Conservation (phyloP, 1,140 invertebrate species). For the Ips typographus region DNA sequence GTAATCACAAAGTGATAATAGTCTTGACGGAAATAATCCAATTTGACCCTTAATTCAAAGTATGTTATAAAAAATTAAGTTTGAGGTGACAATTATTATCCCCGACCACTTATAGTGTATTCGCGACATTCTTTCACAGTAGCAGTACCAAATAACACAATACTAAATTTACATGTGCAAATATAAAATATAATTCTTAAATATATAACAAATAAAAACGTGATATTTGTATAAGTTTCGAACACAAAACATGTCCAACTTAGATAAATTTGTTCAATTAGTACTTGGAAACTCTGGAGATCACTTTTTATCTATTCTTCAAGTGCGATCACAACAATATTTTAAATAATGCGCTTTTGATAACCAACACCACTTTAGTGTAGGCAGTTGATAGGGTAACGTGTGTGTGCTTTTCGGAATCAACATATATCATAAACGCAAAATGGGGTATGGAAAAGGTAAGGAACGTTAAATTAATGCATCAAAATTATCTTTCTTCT, state of each 20-base stretch:
- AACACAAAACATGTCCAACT: not conserved
- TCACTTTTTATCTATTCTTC: not conserved
- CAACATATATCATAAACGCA: not conserved
- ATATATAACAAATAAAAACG: not conserved
- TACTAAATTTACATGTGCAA: not conserved
- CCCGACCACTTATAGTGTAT: too few relatives aligned
- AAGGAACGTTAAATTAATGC: not conserved
- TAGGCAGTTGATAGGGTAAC: not conserved
- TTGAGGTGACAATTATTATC: too few relatives aligned
- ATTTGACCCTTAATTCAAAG: too few relatives aligned
- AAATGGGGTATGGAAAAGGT: constrained; percentile 15
- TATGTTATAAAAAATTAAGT: too few relatives aligned
- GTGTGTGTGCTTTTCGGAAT: not conserved
- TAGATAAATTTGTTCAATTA: constrained; percentile 20
- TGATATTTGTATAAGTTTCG: constrained; percentile 6
- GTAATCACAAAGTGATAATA: too few relatives aligned
- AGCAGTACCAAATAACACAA: not conserved
- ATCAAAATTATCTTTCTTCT: too few relatives aligned
- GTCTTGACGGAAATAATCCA: too few relatives aligned
- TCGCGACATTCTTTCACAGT: too few relatives aligned
- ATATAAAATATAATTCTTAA: not conserved
- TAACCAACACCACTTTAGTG: not conserved
- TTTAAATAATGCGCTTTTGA: not conserved
- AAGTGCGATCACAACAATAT: not conserved
- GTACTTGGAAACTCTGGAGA: constrained; percentile 7